Evolutionary conservation across 2,888 invertebrate genomes (phyloP), one percentile per base, ranked within the genome.

Genomic region (Scaeva pyrastri): DNA sequence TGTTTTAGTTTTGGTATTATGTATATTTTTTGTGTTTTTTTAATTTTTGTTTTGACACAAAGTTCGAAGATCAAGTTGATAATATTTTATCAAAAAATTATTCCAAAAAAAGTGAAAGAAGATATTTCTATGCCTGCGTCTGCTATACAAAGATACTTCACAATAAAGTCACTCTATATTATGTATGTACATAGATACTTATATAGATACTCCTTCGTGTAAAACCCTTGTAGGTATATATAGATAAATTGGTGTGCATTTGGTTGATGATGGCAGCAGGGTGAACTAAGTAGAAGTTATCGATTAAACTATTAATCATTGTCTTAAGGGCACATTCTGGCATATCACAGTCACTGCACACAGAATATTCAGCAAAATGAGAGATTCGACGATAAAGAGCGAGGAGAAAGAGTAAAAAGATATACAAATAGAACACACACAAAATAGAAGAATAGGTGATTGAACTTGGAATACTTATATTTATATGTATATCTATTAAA

Each of bases 271-370:
- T 79, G 52, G 80, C 70, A 81, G 64, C 48, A 39, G 10, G 39
- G 52, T n/a, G 14, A 36, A 73, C 73, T 68, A 78, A 78, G 71
- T 83, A 78, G n/a, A n/a, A 87, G 56, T 88, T 88, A 89, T 89
- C 89, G 89, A 89, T 89, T 89, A 76, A 88, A 88, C 86, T 88
- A 89, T 89, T 88, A 89, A 89, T 90, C 89, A 90, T 88, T 89
- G 88, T 88, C 88, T 88, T 88, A 88, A 88, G 87, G 88, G 88
- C 88, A 86, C 88, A 81, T 83, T 88, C 88, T 88, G 88, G 88
- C 88, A 88, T 80, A 88, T 88, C 88, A 83, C 88, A 88, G 88
- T 88, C 87, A 86, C 70, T 87, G 88, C 87, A 85, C 87, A 86
- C 71, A 85, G 88, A 87, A 85, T 82, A 86, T 77, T 82, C 75